phyloP scores from a whole-genome alignment of 2,888 invertebrate species.

The Shargacucullia verbasci region DNA sequence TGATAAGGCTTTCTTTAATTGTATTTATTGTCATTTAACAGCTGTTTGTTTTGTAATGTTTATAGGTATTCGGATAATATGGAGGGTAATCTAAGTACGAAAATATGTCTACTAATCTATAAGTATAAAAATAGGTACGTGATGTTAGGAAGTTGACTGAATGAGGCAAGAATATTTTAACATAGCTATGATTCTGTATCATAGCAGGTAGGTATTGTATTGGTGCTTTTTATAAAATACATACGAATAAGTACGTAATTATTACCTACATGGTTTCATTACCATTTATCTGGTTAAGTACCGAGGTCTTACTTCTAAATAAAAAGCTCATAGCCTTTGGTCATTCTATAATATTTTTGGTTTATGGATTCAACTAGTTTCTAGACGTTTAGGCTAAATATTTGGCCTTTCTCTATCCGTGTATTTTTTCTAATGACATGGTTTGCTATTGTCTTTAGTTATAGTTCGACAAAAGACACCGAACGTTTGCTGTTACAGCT shows the following conservation, averaged over 20 bases:
- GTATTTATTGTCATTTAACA: slow-evolving; percentile 65
- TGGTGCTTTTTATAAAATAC: slow-evolving; percentile 46
- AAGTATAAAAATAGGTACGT: slow-evolving; percentile 74
- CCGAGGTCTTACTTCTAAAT: slow-evolving; percentile 66
- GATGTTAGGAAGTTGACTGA: slow-evolving; percentile 73
- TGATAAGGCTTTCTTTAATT: slow-evolving; percentile 25
- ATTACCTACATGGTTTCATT: slow-evolving; percentile 47
- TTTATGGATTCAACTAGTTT: slow-evolving; percentile 71
- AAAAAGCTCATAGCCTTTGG: slow-evolving; percentile 87
- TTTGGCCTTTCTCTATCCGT: slow-evolving; percentile 72
- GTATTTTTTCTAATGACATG: slow-evolving; percentile 54
- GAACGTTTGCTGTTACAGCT: slow-evolving; percentile 53
- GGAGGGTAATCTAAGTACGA: slow-evolving; percentile 63
- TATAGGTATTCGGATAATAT: slow-evolving; percentile 50
- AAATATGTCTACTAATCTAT: slow-evolving; percentile 69
- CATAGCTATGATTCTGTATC: slow-evolving; percentile 61
- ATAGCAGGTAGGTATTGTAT: too few species aligned
- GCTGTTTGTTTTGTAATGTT: slow-evolving; percentile 54
- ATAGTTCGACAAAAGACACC: slow-evolving; percentile 37
- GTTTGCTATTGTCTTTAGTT: slow-evolving; percentile 44
- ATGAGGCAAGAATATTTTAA: slow-evolving; percentile 77
- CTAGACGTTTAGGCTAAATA: slow-evolving; percentile 70
- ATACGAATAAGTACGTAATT: slow-evolving; percentile 42
- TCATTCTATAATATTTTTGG: slow-evolving; percentile 80
- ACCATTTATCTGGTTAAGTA: slow-evolving; percentile 49